A percentile compares a stretch with the other conserved stretches of the same genome.
Evolutionary conservation across 2,113 vertebrate genomes (phyloP).

Genomic region (Lepus europaeus): DNA sequence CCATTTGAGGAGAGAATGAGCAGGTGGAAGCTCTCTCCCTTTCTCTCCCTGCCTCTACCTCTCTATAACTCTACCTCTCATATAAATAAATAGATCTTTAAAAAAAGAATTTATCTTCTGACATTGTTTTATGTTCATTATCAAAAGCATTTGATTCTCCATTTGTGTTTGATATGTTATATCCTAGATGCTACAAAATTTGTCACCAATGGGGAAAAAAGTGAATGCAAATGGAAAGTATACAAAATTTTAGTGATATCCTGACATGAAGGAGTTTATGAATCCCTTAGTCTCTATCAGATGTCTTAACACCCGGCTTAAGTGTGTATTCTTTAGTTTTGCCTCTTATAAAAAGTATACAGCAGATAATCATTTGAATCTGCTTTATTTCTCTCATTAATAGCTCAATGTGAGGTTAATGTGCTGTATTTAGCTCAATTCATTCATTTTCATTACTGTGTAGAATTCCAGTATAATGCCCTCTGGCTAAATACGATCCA

Average conservation of each 20-base stretch:
- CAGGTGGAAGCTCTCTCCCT: too few species aligned
- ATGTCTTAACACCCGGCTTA: neutral
- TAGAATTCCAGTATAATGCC: neutral
- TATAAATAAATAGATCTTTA: too few species aligned
- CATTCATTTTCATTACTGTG: constrained; percentile 10
- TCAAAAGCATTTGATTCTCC: constrained; percentile 22
- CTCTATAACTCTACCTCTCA: too few species aligned
- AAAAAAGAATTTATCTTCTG: neutral
- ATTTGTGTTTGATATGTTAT: constrained; percentile 4
- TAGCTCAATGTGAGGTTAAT: neutral
- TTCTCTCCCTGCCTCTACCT: too few species aligned
- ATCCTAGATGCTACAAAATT: neutral
- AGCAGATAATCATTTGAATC: neutral
- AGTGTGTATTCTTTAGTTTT: neutral
- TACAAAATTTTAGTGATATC: neutral
- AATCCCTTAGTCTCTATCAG: neutral
- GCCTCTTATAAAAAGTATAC: neutral
- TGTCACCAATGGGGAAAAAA: neutral
- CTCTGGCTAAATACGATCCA: neutral
- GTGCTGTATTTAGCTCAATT: neutral
- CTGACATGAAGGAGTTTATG: neutral
- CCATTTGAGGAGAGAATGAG: too few species aligned
- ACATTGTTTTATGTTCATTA: neutral
- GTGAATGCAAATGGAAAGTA: neutral
- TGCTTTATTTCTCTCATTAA: constrained; percentile 31